Evolutionary conservation across 1,140 invertebrate species (phyloP).

Genomic region (Parapsyche elsis): DNA sequence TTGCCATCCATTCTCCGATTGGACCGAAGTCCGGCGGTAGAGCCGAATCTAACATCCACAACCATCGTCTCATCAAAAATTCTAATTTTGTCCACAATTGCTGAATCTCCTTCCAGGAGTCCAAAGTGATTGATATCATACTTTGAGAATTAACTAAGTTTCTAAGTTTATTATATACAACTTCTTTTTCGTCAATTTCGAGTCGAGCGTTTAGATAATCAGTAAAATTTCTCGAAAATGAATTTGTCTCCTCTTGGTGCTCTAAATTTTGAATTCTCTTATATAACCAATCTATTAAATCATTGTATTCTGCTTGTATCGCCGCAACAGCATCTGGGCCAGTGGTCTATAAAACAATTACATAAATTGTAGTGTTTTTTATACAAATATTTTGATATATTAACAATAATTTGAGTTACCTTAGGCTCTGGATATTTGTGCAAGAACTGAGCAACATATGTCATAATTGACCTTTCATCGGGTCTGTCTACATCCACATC

Average conservation of each 20-base stretch:
- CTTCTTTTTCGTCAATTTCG: constrained; percentile 77
- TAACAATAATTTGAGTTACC: constrained; percentile 58
- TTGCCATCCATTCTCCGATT: constrained; percentile 89
- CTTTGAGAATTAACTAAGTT: constrained; percentile 81
- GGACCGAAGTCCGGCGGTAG: constrained; percentile 85
- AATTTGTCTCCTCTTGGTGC: constrained; percentile 74
- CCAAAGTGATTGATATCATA: constrained; percentile 80
- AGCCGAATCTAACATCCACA: constrained; percentile 84
- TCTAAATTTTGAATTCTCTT: constrained; percentile 79
- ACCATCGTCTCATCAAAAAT: constrained; percentile 83
- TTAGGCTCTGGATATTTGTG: constrained; percentile 93
- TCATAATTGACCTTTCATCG: constrained; percentile 99
- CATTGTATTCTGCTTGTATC: constrained; percentile 83
- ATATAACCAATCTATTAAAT: constrained; percentile 82
- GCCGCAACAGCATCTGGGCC: constrained; percentile 77
- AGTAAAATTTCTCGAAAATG: constrained; percentile 73
- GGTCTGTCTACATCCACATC: constrained; percentile 98
- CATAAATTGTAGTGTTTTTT: not conserved
- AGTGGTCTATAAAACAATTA: constrained; percentile 64
- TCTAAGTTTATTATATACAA: constrained; percentile 78
- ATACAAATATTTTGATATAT: not conserved
- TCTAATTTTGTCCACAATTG: constrained; percentile 81
- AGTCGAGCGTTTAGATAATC: constrained; percentile 78
- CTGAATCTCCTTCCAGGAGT: constrained; percentile 83
- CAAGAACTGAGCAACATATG: constrained; percentile 98